Percentiles rank a stretch among this genome's conserved stretches.
Evolutionary conservation across 2,888 invertebrate genomes (phyloP).

Genomic region (Ophion slaviceki): DNA sequence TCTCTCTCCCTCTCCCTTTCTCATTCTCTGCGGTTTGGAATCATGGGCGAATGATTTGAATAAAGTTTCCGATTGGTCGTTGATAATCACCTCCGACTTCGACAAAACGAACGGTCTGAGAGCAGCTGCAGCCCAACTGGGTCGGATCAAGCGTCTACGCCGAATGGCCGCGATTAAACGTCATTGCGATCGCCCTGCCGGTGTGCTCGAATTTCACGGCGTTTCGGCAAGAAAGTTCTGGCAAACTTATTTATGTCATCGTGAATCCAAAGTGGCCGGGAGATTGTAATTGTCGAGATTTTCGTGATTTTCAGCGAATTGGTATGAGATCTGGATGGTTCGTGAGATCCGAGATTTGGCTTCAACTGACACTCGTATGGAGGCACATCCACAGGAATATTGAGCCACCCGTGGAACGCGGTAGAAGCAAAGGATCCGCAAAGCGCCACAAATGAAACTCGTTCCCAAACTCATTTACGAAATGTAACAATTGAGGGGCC

Average conservation of each 20-base stretch:
- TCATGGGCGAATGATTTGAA: background rate
- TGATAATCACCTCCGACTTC: slow-evolving; percentile 17
- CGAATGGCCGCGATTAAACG: slow-evolving; percentile 13
- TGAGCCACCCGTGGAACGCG: too few relatives aligned
- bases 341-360: too few relatives aligned
- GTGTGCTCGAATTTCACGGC: slow-evolving; percentile 15
- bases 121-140: background rate
- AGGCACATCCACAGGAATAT: too few relatives aligned
- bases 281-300: slow-evolving; percentile 4
- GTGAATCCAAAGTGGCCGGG: background rate
- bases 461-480: too few relatives aligned
- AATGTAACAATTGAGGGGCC: too few relatives aligned
- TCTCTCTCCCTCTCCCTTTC: background rate
- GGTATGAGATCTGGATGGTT: too few relatives aligned
- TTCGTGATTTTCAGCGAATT: too few relatives aligned
- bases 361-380: too few relatives aligned
- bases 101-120: slow-evolving; percentile 8
- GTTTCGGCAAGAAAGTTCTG: slow-evolving; percentile 14
- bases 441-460: too few relatives aligned
- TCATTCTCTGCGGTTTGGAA: background rate
- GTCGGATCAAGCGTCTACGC: slow-evolving; percentile 21
- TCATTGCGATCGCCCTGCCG: slow-evolving; percentile 5
- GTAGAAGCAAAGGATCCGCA: too few relatives aligned
- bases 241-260: slow-evolving; percentile 40
- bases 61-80: slow-evolving; percentile 19